phyloP scores from a whole-genome alignment of 64 coral and sea anemone genomes.

The Dendronephthya gigantea region DNA sequence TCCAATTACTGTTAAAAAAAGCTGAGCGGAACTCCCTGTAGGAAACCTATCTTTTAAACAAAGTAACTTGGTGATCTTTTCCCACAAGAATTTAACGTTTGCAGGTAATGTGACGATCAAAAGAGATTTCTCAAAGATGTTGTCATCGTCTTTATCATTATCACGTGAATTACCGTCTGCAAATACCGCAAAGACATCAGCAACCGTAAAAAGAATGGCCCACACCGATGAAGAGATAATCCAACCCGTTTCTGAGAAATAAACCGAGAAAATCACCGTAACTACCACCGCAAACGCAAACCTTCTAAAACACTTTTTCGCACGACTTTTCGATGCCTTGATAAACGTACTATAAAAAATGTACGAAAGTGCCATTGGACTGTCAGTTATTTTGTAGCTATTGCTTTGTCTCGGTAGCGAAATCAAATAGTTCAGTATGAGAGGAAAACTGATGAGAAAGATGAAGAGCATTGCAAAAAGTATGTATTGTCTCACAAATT shows the following conservation, averaged over 20 bases:
- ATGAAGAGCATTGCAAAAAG: background rate
- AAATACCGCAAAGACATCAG: background rate
- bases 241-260: background rate
- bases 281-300: background rate
- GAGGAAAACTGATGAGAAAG: background rate
- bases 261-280: background rate
- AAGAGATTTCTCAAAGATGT: background rate
- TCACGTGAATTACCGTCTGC: background rate
- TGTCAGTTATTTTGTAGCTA: too few relatives aligned
- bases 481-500: background rate
- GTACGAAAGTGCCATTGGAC: too few relatives aligned
- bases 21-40: too few relatives aligned
- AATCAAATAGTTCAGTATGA: background rate
- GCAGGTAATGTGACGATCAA: background rate
- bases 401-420: background rate
- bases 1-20: too few relatives aligned
- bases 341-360: too few relatives aligned
- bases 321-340: too few relatives aligned
- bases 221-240: background rate
- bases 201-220: too few relatives aligned
- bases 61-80: background rate
- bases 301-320: too few relatives aligned
- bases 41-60: too few relatives aligned
- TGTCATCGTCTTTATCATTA: background rate
- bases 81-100: background rate